phyloP scores from a whole-genome alignment of 1,140 invertebrate species.

The Drosophila albomicans region DNA sequence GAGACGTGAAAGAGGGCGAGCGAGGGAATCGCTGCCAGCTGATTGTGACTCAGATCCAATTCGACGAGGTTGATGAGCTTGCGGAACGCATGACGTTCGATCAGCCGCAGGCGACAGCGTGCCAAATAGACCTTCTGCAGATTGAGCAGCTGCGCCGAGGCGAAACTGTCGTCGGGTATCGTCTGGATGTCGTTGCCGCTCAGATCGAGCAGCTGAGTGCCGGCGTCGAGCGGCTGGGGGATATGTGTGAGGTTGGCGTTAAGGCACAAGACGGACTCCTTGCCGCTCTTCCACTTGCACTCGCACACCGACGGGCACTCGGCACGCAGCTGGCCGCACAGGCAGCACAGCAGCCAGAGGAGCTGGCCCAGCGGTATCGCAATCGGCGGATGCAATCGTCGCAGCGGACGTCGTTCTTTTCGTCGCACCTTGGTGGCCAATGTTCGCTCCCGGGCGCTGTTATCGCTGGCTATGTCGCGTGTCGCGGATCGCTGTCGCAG shows the following conservation, averaged over 20 bases:
- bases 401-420: slow-evolving; percentile 57
- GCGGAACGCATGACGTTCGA: slow-evolving; percentile 89
- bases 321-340: slow-evolving; percentile 76
- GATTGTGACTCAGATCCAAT: slow-evolving; percentile 91
- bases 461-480: slow-evolving; percentile 72
- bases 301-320: slow-evolving; percentile 91
- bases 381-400: slow-evolving; percentile 71
- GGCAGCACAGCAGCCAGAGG: slow-evolving; percentile 75
- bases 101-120: slow-evolving; percentile 87
- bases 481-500: slow-evolving; percentile 1
- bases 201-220: slow-evolving; percentile 92
- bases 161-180: slow-evolving; percentile 90
- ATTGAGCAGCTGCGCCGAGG: slow-evolving; percentile 89
- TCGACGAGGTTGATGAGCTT: slow-evolving; percentile 91
- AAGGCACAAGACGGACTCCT: slow-evolving; percentile 92
- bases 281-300: slow-evolving; percentile 94
- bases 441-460: slow-evolving; percentile 66
- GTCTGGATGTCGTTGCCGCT: slow-evolving; percentile 89
- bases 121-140: slow-evolving; percentile 91
- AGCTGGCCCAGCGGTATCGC: slow-evolving; percentile 53
- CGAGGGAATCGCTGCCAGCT: slow-evolving; percentile 89
- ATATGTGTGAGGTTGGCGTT: slow-evolving; percentile 89
- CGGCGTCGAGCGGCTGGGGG: slow-evolving; percentile 89
- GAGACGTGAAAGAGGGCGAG: slow-evolving; percentile 89
- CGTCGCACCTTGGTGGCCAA: slow-evolving; percentile 75